A percentile compares a stretch with the other conserved stretches of the same genome.
phyloP scores from a whole-genome alignment of 2,797 vertebrate species.

The Enteromius anoplus region DNA sequence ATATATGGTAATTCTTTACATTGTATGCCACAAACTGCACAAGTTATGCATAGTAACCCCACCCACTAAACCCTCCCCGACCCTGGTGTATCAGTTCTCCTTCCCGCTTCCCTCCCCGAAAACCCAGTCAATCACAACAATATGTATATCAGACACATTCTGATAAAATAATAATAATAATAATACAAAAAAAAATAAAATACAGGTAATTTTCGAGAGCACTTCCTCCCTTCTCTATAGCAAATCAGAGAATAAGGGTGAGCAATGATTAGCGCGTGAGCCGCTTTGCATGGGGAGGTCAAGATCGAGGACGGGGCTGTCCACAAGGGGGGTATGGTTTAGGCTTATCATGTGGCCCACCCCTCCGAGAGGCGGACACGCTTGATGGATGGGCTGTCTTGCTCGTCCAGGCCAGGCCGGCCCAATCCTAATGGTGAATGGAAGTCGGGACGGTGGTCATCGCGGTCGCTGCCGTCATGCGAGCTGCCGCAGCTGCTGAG shows the following conservation, averaged over 20 bases:
- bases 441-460: conserved; percentile 97
- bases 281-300: conserved; percentile 21
- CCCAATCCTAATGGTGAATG: conserved; percentile 97
- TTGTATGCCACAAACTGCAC: conserved; percentile 88
- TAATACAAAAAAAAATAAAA: conserved; percentile 60
- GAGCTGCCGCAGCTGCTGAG: conserved; percentile 99
- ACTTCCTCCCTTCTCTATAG: conserved; percentile 70
- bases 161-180: conserved; percentile 76
- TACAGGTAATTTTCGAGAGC: conserved; percentile 71
- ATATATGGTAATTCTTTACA: conserved; percentile 77
- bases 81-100: conserved; percentile 52
- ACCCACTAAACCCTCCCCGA: conserved; percentile 73
- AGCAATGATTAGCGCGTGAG: conserved; percentile 55
- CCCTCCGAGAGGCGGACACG: conserved; percentile 97
- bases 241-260: conserved; percentile 64
- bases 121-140: conserved; percentile 82
- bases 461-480: conserved; percentile 96
- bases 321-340: conserved; percentile 8
- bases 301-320: conserved; percentile 41
- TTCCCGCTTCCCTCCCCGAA: conserved; percentile 59
- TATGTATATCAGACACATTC: conserved; percentile 94
- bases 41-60: conserved; percentile 94
- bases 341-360: conserved; percentile 95
- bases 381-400: conserved; percentile 97
- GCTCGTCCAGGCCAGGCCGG: conserved; percentile 93